phyloP scores from a whole-genome alignment of 2,888 invertebrate genomes.

The Lepidonotus clava region DNA sequence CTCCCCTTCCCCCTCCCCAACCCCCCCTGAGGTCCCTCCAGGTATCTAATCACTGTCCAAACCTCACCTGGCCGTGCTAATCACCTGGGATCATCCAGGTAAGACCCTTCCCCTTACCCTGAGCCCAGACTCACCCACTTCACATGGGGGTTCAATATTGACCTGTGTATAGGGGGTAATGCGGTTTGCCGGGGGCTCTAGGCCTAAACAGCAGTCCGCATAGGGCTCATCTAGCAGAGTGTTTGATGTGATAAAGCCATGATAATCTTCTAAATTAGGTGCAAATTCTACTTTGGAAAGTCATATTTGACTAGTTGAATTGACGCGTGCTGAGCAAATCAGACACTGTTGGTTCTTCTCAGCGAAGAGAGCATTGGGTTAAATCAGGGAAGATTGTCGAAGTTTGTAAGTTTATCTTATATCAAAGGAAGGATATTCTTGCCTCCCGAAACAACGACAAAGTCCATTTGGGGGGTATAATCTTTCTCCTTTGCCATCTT shows the following conservation, averaged over 20 bases:
- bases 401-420: too few species aligned
- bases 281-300: not conserved
- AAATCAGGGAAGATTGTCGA: too few species aligned
- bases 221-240: not conserved
- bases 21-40: not conserved
- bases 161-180: not conserved
- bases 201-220: not conserved
- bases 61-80: not conserved
- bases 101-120: not conserved
- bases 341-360: not conserved
- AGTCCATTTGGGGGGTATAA: too few species aligned
- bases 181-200: not conserved
- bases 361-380: too few species aligned
- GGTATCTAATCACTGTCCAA: not conserved
- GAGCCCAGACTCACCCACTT: not conserved
- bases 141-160: not conserved
- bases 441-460: too few species aligned
- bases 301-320: not conserved
- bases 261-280: not conserved
- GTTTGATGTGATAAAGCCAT: not conserved
- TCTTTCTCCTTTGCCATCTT: too few species aligned
- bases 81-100: not conserved
- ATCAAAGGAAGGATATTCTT: too few species aligned
- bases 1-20: too few species aligned
- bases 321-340: not conserved